Evolutionary conservation across 2,888 invertebrate species (phyloP).

Genomic region (Caenorhabditis becei): DNA sequence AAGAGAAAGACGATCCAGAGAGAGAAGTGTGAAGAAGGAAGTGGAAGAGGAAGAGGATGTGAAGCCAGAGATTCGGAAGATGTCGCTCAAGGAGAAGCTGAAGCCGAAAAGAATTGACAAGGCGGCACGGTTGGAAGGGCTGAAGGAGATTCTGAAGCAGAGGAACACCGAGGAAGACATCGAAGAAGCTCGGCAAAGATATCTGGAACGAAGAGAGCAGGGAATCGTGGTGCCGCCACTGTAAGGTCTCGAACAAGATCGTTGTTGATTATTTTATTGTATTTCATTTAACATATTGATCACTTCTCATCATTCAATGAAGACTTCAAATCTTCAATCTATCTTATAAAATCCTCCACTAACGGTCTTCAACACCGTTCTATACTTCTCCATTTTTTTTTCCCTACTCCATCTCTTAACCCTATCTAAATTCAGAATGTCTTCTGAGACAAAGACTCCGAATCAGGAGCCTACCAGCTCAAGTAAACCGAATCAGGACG

Average conservation of each 20-base stretch:
- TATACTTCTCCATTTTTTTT: slow-evolving; percentile 3
- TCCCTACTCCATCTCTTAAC: neutral
- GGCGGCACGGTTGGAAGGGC: slow-evolving; percentile 53
- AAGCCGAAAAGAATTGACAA: slow-evolving; percentile 59
- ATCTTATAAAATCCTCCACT: no score
- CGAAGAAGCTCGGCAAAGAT: slow-evolving; percentile 62
- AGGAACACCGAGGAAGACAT: slow-evolving; percentile 69
- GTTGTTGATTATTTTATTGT: slow-evolving; percentile 83
- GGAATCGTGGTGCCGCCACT: slow-evolving; percentile 63
- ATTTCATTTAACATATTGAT: neutral
- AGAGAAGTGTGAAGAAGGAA: slow-evolving; percentile 30
- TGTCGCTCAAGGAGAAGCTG: slow-evolving; percentile 54
- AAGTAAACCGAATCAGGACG: slow-evolving; percentile 54
- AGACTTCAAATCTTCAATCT: no score
- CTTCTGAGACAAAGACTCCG: slow-evolving; percentile 20
- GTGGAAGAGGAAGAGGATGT: slow-evolving; percentile 38
- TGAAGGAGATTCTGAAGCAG: slow-evolving; percentile 70
- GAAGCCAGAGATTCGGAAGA: slow-evolving; percentile 32
- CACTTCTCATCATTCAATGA: neutral
- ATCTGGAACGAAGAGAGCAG: slow-evolving; percentile 62
- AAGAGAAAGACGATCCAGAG: slow-evolving; percentile 21
- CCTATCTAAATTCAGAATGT: slow-evolving; percentile 16
- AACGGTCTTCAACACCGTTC: neutral
- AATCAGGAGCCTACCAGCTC: slow-evolving; percentile 49
- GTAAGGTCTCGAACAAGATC: slow-evolving; percentile 20